Evolutionary conservation across 2,888 invertebrate species (phyloP).

Genomic region (Encarsia formosa): DNA sequence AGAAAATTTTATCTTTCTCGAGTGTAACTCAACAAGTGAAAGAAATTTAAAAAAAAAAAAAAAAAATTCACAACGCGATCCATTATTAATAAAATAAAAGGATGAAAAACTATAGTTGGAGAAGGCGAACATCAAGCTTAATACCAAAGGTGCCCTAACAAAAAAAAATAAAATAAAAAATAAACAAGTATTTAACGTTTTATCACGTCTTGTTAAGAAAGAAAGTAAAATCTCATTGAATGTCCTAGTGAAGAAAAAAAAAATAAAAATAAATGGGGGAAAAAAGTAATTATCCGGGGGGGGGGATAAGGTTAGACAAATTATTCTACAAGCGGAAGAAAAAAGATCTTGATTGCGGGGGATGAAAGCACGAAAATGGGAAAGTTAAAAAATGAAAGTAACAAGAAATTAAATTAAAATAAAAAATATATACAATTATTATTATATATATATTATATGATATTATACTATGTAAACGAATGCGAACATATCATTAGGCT

Average conservation of each 20-base stretch:
- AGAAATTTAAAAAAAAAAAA: constrained; percentile 24
- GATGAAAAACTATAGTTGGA: constrained; percentile 26
- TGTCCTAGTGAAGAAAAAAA: constrained; percentile 23
- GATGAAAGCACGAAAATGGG: constrained; percentile 13
- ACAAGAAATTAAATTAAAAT: constrained; percentile 15
- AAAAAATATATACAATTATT: no score
- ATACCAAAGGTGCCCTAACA: constrained; percentile 85
- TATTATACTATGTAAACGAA: constrained; percentile 43
- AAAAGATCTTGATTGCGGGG: constrained; percentile 10
- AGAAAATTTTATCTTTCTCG: no score
- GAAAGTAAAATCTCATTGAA: constrained; percentile 28
- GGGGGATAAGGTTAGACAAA: no score
- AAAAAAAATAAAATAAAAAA: constrained; percentile 37
- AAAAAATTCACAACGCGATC: constrained; percentile 31
- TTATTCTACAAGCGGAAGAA: no score
- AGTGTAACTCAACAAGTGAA: not conserved
- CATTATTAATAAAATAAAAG: constrained; percentile 20
- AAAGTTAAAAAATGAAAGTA: constrained; percentile 4
- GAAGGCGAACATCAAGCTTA: constrained; percentile 65
- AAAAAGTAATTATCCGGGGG: no score
- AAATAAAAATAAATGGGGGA: no score
- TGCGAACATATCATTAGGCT: constrained; percentile 49
- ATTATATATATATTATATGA: no score
- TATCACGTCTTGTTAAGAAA: constrained; percentile 49
- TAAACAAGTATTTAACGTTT: constrained; percentile 56